Evolutionary conservation across 2,888 invertebrate species (phyloP).

Genomic region (Phorcus lineatus): DNA sequence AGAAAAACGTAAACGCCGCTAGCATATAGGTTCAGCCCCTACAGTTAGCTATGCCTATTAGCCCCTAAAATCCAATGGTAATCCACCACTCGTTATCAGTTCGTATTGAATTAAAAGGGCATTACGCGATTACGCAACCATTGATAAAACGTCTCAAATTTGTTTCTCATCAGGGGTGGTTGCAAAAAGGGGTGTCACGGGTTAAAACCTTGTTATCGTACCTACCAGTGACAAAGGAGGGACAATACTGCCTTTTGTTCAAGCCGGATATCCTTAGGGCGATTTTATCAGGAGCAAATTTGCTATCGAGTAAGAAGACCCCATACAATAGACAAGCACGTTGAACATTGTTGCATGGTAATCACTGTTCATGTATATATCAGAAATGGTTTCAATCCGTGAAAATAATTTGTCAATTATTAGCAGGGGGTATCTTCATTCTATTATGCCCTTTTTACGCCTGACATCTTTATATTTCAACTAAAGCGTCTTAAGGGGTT

Average conservation of each 20-base stretch:
- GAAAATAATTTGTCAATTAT: background rate
- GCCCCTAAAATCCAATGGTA: background rate
- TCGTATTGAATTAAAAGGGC: constrained; percentile 8
- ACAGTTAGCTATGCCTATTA: too few relatives aligned
- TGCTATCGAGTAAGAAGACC: background rate
- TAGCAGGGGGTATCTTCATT: background rate
- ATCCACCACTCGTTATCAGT: constrained; percentile 4
- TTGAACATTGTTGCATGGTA: background rate
- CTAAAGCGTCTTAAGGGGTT: too few relatives aligned
- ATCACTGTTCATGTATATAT: background rate
- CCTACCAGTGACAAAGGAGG: background rate
- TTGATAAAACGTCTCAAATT: constrained; percentile 10
- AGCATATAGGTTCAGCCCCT: too few relatives aligned
- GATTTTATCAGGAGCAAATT: background rate
- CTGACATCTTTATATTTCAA: too few relatives aligned
- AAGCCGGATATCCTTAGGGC: background rate
- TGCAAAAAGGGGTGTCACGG: constrained; percentile 1
- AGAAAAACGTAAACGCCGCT: too few relatives aligned
- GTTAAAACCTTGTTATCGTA: background rate
- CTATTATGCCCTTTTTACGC: too few relatives aligned
- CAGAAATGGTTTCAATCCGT: background rate
- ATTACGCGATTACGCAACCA: constrained; percentile 14
- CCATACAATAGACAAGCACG: background rate
- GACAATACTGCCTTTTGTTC: constrained; percentile 1
- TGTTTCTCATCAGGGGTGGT: constrained; percentile 8